Base-by-base conservation (phyloP, 2,113 vertebrate species). In the Xenus cinereus region DNA sequence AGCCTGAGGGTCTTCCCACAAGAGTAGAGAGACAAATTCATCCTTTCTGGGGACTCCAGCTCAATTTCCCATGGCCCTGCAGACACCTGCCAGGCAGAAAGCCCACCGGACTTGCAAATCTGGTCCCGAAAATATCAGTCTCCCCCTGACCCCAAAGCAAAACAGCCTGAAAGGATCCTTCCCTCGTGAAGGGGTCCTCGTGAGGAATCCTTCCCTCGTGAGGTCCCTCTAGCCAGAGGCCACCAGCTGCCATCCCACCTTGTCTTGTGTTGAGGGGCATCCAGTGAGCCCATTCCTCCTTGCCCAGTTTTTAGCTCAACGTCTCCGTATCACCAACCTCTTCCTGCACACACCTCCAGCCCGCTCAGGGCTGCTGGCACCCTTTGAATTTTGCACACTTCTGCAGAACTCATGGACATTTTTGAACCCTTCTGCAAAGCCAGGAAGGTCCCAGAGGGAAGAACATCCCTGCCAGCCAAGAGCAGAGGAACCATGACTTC, bases 401-500 rank as follows among this genome's bases (percentile, higher is more conserved):
- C 33, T 9, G 1, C 0, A 0, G n/a, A 19, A 39, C 0, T 0
- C 23, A 0, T 1, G 45, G 68, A 26, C 14, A 4, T 37, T 50
- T 63, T 43, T 13, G 39, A 53, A 33, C 30, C 5, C 17, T 79
- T 21, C 37, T 37, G 43, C 85, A 54, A 50, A 62, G 77, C 60
- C 84, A 43, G 77, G 33, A 78, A 48, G 73, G 78, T 39, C n/a
- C 50, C 56, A 59, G 63, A 35, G 45, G 37, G 16, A 35, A 35
- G 78, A 30, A 26, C n/a, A 30, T 30, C 56, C 30, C 14, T 0
- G 26, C 21, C 13, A 46, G 16, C 66, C 56, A 7, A 64, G 45
- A 74, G 27, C 27, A 53, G 21, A 22, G 43, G 78, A 48, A n/a
- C 53, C 2, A 0, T 2, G 4, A 9, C 50, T 14, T 23, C 32